A percentile compares a stretch with the other conserved stretches of the same genome.
Conservation (phyloP, 2,888 invertebrate genomes). For the Oegoconia quadripuncta region DNA sequence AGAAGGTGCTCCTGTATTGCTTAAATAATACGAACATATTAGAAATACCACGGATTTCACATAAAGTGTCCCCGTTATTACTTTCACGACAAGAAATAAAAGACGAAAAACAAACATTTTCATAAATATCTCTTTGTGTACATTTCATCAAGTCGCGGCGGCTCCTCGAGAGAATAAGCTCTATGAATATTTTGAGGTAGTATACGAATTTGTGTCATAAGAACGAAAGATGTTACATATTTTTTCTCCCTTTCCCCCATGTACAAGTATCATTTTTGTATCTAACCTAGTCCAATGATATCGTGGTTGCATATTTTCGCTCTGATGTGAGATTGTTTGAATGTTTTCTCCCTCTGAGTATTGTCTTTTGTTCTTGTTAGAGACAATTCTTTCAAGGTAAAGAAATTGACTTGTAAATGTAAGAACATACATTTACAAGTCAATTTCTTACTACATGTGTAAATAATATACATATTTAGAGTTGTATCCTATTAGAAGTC, state of each 20-base stretch:
- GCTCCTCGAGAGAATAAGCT: constrained; percentile 50
- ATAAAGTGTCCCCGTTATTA: constrained; percentile 9
- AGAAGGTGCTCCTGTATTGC: too few relatives aligned
- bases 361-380: constrained; percentile 54
- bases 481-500: too few relatives aligned
- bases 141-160: constrained; percentile 48
- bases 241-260: constrained; percentile 5
- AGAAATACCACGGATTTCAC: constrained; percentile 13
- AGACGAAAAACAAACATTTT: constrained; percentile 39
- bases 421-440: not conserved
- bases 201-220: constrained; percentile 49
- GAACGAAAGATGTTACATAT: constrained; percentile 35
- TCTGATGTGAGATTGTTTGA: constrained; percentile 45
- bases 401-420: constrained; percentile 34
- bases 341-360: constrained; percentile 38
- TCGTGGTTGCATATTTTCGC: constrained; percentile 48
- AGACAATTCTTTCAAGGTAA: constrained; percentile 41
- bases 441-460: not conserved
- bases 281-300: constrained; percentile 35
- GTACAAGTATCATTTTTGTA: constrained; percentile 23
- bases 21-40: constrained; percentile 1
- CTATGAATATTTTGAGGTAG: constrained; percentile 65
- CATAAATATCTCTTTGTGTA: constrained; percentile 49
- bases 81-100: constrained; percentile 21
- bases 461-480: not conserved